A percentile compares a stretch with the other conserved stretches of the same genome.
Evolutionary conservation across 1,140 invertebrate genomes (phyloP).

Genomic region (Rhopalosiphum padi): DNA sequence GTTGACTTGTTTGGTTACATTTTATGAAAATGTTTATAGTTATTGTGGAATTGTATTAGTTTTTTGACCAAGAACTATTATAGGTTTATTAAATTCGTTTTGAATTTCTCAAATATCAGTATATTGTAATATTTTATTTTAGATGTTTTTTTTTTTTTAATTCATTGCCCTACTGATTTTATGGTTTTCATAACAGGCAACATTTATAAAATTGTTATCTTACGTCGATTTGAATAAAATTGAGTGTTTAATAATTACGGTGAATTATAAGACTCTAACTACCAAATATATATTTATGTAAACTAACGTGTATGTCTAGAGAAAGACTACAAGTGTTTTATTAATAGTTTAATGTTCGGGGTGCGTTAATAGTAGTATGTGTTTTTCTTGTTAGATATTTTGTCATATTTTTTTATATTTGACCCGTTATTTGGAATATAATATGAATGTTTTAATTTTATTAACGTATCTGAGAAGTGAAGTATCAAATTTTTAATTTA

Average conservation of each 20-base stretch:
- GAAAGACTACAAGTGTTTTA: not conserved
- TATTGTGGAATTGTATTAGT: not conserved
- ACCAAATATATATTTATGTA: not conserved
- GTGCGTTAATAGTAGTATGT: not conserved
- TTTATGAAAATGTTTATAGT: not conserved
- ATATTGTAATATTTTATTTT: not conserved
- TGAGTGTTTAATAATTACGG: not conserved
- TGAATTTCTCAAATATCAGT: not conserved
- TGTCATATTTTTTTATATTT: too few species aligned
- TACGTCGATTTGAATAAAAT: not conserved
- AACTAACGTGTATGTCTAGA: not conserved
- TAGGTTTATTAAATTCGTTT: not conserved
- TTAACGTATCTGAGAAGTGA: not conserved
- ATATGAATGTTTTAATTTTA: not conserved
- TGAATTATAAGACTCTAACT: not conserved
- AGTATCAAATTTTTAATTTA: not conserved
- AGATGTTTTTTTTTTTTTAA: too few species aligned
- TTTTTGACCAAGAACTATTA: not conserved
- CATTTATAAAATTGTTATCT: not conserved
- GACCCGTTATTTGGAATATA: not conserved
- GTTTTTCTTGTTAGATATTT: not conserved
- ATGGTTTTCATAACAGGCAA: not conserved
- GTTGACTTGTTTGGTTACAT: not conserved
- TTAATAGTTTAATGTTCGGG: not conserved
- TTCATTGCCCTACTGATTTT: not conserved